Conservation (phyloP, 2,113 vertebrate genomes). For the Vulpes lagopus region DNA sequence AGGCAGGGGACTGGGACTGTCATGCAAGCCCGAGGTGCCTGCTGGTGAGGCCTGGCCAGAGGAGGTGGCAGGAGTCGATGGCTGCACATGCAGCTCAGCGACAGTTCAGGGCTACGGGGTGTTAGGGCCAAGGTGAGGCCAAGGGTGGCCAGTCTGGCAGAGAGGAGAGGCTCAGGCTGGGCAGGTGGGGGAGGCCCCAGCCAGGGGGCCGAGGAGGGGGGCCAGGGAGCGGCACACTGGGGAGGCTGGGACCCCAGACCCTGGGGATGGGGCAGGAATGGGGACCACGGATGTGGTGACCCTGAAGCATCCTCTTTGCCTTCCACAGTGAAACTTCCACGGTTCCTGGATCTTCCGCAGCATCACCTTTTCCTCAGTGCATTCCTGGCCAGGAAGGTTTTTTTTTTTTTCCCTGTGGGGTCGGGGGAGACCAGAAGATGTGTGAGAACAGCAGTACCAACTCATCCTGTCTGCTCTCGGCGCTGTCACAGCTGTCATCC, state of each 20-base stretch:
- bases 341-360: neutral
- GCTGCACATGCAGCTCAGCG: neutral
- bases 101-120: neutral
- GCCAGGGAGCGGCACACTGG: neutral
- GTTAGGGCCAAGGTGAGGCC: neutral
- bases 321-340: neutral
- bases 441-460: neutral
- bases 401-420: neutral
- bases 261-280: neutral
- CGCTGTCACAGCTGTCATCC: neutral
- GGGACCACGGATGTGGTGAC: rapidly evolving
- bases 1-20: neutral
- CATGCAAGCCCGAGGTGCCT: neutral
- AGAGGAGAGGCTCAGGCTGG: neutral
- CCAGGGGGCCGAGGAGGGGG: neutral
- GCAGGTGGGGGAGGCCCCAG: neutral
- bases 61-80: neutral
- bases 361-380: neutral
- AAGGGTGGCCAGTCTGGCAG: neutral
- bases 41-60: neutral
- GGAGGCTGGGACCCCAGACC: neutral
- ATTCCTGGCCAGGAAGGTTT: neutral
- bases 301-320: neutral
- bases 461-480: no score
- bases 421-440: no score